A percentile compares a stretch with the other conserved stretches of the same genome.
phyloP scores from a whole-genome alignment of 1,140 invertebrate species.

The Micrasema longulum region DNA sequence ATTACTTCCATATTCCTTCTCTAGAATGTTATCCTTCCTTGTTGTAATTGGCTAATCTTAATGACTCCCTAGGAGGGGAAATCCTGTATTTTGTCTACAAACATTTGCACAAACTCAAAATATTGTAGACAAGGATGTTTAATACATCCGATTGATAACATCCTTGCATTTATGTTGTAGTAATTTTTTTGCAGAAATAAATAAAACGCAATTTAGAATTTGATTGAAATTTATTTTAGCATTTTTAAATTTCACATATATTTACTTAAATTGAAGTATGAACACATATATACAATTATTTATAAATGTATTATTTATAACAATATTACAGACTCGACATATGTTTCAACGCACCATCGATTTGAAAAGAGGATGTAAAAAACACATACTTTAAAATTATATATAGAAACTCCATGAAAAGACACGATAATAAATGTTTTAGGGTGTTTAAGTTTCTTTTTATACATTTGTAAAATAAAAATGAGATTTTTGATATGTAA shows the following conservation, averaged over 20 bases:
- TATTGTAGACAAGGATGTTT: no score
- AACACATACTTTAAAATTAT: neutral
- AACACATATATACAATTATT: constrained; percentile 55
- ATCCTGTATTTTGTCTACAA: no score
- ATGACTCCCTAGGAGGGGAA: no score
- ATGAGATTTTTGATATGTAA: constrained; percentile 42
- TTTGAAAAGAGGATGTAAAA: constrained; percentile 40
- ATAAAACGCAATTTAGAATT: constrained; percentile 46
- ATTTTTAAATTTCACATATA: constrained; percentile 53
- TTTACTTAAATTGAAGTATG: constrained; percentile 53
- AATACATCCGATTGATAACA: no score
- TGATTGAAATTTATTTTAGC: constrained; percentile 51
- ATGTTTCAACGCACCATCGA: constrained; percentile 48
- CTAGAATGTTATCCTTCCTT: no score
- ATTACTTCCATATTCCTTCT: no score
- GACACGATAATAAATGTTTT: neutral
- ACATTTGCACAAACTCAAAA: no score
- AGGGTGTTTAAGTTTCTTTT: neutral
- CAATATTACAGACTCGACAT: constrained; percentile 45
- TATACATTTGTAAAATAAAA: constrained; percentile 24
- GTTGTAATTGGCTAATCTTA: no score
- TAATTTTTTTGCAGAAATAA: constrained; percentile 7
- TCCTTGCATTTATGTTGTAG: no score
- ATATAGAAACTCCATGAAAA: constrained; percentile 9
- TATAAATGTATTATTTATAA: constrained; percentile 41